Evolutionary conservation across 2,888 invertebrate genomes (phyloP).

Genomic region (Eledone cirrhosa): DNA sequence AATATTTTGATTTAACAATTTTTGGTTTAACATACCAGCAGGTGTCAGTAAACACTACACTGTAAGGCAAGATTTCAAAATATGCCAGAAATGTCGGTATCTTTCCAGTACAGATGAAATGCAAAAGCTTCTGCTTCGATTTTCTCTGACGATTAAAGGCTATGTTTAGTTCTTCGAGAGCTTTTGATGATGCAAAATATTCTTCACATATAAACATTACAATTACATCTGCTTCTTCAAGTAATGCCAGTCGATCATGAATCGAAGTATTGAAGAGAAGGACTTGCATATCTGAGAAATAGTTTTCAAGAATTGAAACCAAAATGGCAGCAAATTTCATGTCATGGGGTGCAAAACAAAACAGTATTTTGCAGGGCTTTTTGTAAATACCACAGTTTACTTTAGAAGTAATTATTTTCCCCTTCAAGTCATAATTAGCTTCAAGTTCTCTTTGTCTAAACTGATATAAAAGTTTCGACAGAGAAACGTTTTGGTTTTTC

Average conservation of each 20-base stretch:
- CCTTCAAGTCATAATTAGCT: too few relatives aligned
- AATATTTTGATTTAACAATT: not conserved
- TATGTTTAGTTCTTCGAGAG: conserved; percentile 56
- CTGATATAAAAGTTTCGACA: too few relatives aligned
- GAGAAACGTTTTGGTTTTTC: too few relatives aligned
- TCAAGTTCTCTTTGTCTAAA: too few relatives aligned
- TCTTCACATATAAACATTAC: conserved; percentile 55
- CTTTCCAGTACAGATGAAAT: conserved; percentile 41
- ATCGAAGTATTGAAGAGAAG: conserved; percentile 37
- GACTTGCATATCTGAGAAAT: conserved; percentile 35
- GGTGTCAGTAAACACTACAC: conserved; percentile 31
- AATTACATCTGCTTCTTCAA: conserved; percentile 50
- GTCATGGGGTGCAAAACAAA: conserved; percentile 36
- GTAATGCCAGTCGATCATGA: conserved; percentile 38
- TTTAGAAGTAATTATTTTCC: too few relatives aligned
- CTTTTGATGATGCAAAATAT: conserved; percentile 45
- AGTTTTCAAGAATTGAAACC: conserved; percentile 27
- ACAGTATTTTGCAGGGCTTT: conserved; percentile 30
- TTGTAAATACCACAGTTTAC: not conserved
- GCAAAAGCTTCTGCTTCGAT: conserved; percentile 39
- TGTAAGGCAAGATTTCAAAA: conserved; percentile 42
- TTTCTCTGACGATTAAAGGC: conserved; percentile 51
- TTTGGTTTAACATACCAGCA: not conserved
- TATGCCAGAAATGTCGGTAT: conserved; percentile 39
- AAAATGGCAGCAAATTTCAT: conserved; percentile 36